Conservation (phyloP, 2,888 invertebrate species). For the Xestia ashworthii region DNA sequence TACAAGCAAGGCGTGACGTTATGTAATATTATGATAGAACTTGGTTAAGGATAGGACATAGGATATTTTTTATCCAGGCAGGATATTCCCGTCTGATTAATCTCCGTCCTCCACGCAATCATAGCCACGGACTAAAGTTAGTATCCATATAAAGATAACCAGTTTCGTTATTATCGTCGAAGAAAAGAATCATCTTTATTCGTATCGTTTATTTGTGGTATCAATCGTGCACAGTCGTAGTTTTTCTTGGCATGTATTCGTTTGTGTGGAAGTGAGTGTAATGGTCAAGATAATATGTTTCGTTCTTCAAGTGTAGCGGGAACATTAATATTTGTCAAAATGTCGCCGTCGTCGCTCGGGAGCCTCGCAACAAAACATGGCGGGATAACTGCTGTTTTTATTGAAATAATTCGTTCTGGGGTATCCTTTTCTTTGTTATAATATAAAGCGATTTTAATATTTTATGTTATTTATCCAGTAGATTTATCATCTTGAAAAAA, state of each 20-base stretch:
- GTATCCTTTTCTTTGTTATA: conserved; percentile 27
- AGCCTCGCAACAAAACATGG: conserved; percentile 68
- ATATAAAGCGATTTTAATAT: conserved; percentile 15
- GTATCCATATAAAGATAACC: not conserved
- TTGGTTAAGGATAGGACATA: too few species aligned
- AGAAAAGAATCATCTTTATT: conserved; percentile 57
- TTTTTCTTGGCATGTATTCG: conserved; percentile 63
- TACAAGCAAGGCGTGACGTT: not conserved
- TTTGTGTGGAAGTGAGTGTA: conserved; percentile 70
- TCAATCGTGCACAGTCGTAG: conserved; percentile 65
- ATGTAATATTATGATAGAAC: not conserved
- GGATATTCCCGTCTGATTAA: not conserved
- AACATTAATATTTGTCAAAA: conserved; percentile 80
- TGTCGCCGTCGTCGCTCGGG: conserved; percentile 70
- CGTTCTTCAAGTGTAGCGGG: conserved; percentile 67
- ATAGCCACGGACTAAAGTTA: not conserved
- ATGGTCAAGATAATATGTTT: conserved; percentile 75
- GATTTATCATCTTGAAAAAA: not conserved
- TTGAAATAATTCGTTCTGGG: conserved; percentile 48
- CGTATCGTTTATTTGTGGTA: conserved; percentile 66
- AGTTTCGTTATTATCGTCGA: conserved; percentile 8
- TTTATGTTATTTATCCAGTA: not conserved
- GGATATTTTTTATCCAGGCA: not conserved
- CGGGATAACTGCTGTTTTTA: conserved; percentile 67
- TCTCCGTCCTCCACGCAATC: not conserved